A percentile compares a stretch with the other conserved stretches of the same genome.
These are phyloP conservation scores for Pollicipes pollicipes DNA, from an alignment of 1,140 invertebrate species.

Conservation along the genomic window DNA sequence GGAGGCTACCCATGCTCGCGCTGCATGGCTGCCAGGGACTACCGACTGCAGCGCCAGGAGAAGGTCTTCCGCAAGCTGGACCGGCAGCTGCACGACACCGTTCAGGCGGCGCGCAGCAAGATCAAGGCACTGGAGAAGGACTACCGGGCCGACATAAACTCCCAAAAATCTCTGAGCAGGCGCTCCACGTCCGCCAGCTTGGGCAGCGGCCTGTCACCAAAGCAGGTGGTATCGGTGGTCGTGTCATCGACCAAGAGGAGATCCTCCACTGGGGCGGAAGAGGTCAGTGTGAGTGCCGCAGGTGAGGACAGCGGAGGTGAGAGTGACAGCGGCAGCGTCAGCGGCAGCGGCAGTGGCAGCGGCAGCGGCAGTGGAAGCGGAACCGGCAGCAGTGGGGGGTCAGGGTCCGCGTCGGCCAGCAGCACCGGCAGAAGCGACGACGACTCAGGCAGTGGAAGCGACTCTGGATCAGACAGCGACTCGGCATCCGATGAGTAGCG, in stretches of 20 bases:
- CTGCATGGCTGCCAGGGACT: neutral
- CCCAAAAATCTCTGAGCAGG: neutral
- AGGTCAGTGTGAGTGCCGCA: neutral
- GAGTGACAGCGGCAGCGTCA: too few species aligned
- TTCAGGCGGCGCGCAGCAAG: neutral
- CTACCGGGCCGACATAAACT: neutral
- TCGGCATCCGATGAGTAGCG: neutral
- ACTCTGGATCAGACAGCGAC: neutral
- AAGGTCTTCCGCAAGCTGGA: neutral
- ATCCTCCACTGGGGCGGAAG: neutral
- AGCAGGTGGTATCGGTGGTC: neutral
- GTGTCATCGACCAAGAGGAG: neutral
- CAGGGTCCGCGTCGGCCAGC: too few species aligned
- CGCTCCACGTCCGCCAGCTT: neutral
- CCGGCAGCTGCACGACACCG: neutral
- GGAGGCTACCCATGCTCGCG: constrained; percentile 13
- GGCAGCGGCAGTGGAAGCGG: neutral
- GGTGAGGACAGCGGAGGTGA: neutral
- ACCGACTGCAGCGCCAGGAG: neutral
- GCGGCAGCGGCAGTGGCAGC: neutral
- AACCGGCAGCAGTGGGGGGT: neutral
- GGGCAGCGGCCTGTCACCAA: neutral
- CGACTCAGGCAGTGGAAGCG: neutral
- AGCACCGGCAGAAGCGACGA: neutral
- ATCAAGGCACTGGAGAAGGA: neutral